These are phyloP conservation scores for Eupithecia abbreviata DNA, from an alignment of 2,888 invertebrate genomes.

Conservation along the genomic window DNA sequence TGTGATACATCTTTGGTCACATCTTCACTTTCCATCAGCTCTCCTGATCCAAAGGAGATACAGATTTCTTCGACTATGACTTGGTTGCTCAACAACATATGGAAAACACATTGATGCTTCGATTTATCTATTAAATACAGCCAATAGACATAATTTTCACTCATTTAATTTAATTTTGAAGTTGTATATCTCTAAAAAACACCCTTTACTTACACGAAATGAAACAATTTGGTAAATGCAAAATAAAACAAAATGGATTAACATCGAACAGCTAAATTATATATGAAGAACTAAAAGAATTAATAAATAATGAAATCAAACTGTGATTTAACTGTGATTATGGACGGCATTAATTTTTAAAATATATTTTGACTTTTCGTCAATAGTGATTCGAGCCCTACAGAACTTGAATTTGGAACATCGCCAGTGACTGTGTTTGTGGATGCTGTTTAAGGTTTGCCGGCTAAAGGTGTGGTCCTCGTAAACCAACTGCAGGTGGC, in stretches of 20 bases:
- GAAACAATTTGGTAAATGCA: not conserved
- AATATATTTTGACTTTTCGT: slow-evolving; percentile 28
- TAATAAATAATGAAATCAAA: not conserved
- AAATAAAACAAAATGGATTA: not conserved
- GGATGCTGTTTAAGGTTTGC: slow-evolving; percentile 10
- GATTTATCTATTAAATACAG: too few relatives aligned
- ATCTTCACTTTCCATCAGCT: too few relatives aligned
- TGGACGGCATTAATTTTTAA: slow-evolving; percentile 30
- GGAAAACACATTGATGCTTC: not conserved
- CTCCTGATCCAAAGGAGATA: too few relatives aligned
- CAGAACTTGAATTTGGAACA: slow-evolving; percentile 34
- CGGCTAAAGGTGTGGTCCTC: slow-evolving; percentile 32
- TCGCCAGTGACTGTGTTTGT: slow-evolving; percentile 30
- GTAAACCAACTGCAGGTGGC: slow-evolving; percentile 31
- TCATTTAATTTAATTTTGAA: too few relatives aligned
- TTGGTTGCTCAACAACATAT: not conserved
- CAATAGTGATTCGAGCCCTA: slow-evolving; percentile 34
- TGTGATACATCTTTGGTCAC: too few relatives aligned
- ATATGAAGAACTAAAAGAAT: not conserved
- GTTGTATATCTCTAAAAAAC: too few relatives aligned
- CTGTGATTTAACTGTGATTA: slow-evolving; percentile 19
- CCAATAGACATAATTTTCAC: too few relatives aligned
- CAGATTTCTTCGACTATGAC: not conserved
- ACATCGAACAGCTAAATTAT: not conserved
- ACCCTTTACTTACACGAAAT: not conserved